Evolutionary conservation across 2,888 invertebrate genomes (phyloP).

Genomic region (Lymantria dispar): DNA sequence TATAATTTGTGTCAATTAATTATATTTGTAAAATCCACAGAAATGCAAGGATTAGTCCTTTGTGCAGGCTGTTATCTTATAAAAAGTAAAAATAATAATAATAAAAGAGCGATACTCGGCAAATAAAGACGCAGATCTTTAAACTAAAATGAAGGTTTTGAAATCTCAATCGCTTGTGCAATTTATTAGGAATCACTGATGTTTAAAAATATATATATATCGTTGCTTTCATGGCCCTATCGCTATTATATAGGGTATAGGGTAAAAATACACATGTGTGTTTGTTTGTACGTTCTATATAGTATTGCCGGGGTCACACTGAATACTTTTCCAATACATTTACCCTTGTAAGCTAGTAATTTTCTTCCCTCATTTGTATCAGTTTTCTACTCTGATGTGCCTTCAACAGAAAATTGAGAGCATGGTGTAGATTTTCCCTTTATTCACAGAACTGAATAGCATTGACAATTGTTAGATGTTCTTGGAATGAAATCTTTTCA

Average conservation of each 20-base stretch:
- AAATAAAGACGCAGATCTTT: background rate
- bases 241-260: slow-evolving; percentile 34
- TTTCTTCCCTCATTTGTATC: slow-evolving; percentile 18
- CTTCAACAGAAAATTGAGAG: slow-evolving; percentile 1
- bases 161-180: background rate
- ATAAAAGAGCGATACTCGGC: background rate
- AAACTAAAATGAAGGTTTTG: background rate
- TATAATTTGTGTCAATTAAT: too few species aligned
- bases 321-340: slow-evolving; percentile 33
- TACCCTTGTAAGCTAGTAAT: slow-evolving; percentile 25
- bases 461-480: background rate
- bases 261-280: slow-evolving; percentile 29
- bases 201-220: background rate
- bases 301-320: slow-evolving; percentile 23
- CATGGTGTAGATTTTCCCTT: background rate
- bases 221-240: slow-evolving; percentile 15
- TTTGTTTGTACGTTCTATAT: slow-evolving; percentile 16
- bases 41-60: too few species aligned
- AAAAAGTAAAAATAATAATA: too few species aligned
- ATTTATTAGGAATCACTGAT: background rate
- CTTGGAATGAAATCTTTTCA: background rate
- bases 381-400: slow-evolving; percentile 14
- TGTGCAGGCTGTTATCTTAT: too few species aligned
- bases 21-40: too few species aligned
- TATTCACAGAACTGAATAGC: background rate